Evolutionary conservation across 2,888 invertebrate species (phyloP).

Genomic region (Drosophila basisetae): DNA sequence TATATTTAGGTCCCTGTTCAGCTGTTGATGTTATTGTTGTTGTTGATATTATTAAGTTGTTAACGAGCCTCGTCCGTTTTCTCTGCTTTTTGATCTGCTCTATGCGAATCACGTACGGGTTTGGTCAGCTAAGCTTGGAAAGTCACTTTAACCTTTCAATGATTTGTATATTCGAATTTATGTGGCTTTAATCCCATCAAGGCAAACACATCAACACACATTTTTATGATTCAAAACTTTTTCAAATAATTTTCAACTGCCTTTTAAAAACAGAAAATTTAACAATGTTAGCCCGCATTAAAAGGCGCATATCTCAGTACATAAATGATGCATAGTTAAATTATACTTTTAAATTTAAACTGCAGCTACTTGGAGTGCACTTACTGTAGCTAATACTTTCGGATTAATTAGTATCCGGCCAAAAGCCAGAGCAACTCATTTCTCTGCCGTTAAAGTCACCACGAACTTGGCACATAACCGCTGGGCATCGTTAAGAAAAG

Average conservation of each 20-base stretch:
- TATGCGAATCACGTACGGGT: slow-evolving; percentile 52
- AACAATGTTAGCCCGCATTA: background rate
- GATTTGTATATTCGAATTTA: slow-evolving; percentile 18
- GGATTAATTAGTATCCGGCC: slow-evolving; percentile 40
- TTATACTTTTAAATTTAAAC: background rate
- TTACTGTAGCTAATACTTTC: background rate
- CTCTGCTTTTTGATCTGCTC: slow-evolving; percentile 20
- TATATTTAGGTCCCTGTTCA: slow-evolving; percentile 3
- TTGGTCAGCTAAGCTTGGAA: slow-evolving; percentile 25
- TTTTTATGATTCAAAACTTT: background rate
- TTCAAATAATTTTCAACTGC: background rate
- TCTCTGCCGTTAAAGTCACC: slow-evolving; percentile 56
- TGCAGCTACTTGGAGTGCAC: background rate
- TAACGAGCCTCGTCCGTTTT: slow-evolving; percentile 41
- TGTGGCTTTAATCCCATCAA: slow-evolving; percentile 1
- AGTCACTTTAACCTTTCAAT: slow-evolving; percentile 36
- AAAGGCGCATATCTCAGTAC: background rate
- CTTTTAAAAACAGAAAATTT: background rate
- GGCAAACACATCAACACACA: background rate
- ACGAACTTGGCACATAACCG: slow-evolving; percentile 43
- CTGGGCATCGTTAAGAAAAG: slow-evolving; percentile 39
- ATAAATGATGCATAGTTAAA: background rate
- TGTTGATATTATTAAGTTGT: slow-evolving; percentile 53
- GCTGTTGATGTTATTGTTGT: background rate
- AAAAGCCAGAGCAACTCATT: slow-evolving; percentile 27